These are phyloP conservation scores for Picathartes gymnocephalus DNA, from an alignment of 2,113 vertebrate genomes.

Conservation along the genomic window DNA sequence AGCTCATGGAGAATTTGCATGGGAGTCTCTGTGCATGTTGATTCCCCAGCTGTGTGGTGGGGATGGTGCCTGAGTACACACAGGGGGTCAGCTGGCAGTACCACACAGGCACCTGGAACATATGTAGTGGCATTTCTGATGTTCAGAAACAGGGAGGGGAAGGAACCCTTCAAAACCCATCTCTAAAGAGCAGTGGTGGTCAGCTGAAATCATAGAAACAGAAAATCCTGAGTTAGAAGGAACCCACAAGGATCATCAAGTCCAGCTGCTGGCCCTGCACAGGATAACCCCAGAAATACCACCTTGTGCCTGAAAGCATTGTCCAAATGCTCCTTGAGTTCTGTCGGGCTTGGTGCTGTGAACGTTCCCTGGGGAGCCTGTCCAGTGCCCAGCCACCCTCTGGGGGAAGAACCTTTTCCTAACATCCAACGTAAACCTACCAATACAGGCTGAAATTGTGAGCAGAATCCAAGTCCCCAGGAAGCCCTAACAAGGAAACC, in stretches of 20 bases:
- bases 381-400: not conserved
- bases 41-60: not conserved
- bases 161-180: not conserved
- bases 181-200: not conserved
- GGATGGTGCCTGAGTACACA: not conserved
- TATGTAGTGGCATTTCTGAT: not conserved
- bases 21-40: not conserved
- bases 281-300: not conserved
- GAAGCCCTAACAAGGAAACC: not conserved
- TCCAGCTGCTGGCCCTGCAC: not conserved
- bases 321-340: not conserved
- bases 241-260: not conserved
- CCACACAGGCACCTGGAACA: not conserved
- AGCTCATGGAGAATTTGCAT: not conserved
- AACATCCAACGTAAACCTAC: not conserved
- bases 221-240: not conserved
- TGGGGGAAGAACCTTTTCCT: not conserved
- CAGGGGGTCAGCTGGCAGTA: not conserved
- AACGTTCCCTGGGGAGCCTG: not conserved
- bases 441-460: rapidly evolving
- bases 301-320: not conserved
- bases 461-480: not conserved
- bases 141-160: not conserved
- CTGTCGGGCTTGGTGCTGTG: not conserved
- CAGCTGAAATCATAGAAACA: not conserved